These are phyloP conservation scores for Arrhamphus sclerolepis DNA, from an alignment of 2,797 vertebrate genomes.

Conservation along the genomic window DNA sequence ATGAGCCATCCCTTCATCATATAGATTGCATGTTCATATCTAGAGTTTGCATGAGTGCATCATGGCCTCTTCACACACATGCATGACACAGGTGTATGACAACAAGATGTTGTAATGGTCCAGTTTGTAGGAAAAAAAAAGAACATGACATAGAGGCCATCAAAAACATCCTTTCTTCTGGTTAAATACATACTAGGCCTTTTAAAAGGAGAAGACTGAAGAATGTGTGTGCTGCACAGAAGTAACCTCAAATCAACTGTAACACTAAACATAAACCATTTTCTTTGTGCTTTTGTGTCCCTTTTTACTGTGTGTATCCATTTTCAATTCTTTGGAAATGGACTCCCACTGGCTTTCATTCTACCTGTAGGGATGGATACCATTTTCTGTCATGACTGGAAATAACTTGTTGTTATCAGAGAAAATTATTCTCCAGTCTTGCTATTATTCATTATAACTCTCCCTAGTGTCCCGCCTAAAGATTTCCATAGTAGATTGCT, in stretches of 20 bases:
- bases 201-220: not conserved
- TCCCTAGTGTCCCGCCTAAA: conserved; percentile 25
- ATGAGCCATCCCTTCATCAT: conserved; percentile 16
- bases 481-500: conserved; percentile 23
- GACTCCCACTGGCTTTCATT: conserved; percentile 28
- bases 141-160: not conserved
- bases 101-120: conserved; percentile 2
- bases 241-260: not conserved
- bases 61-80: not conserved
- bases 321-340: conserved; percentile 24
- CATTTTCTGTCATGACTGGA: conserved; percentile 15
- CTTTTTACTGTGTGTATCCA: conserved; percentile 4
- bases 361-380: conserved; percentile 11
- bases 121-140: conserved; percentile 11
- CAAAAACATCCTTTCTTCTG: not conserved
- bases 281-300: conserved; percentile 5
- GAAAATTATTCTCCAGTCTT: conserved; percentile 18
- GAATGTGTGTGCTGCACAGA: not conserved
- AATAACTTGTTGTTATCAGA: conserved; percentile 15
- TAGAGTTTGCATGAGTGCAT: not conserved
- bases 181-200: not conserved
- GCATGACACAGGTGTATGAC: conserved; percentile 4
- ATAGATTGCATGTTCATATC: conserved; percentile 31
- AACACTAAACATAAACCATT: not conserved
- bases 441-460: conserved; percentile 14